Evolutionary conservation across 2,113 vertebrate species (phyloP).

Genomic region (Xiphophorus maculatus): DNA sequence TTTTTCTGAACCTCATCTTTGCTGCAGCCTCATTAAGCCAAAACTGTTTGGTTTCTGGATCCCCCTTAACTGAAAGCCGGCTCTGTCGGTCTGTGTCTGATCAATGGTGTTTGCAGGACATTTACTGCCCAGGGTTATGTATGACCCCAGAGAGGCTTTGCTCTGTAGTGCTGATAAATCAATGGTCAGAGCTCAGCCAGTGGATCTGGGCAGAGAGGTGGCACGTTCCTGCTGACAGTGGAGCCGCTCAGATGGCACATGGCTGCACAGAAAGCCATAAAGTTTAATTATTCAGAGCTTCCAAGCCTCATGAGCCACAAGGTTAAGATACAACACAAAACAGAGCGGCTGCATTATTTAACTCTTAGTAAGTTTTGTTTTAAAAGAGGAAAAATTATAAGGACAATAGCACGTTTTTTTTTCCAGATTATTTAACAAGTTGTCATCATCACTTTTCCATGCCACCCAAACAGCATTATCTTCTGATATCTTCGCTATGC

Average conservation of each 20-base stretch:
- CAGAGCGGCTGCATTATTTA: conserved; percentile 5
- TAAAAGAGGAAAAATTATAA: conserved; percentile 5
- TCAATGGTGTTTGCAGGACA: conserved; percentile 74
- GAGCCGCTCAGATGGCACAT: conserved; percentile 42
- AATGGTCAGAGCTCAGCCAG: conserved; percentile 55
- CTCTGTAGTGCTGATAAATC: conserved; percentile 57
- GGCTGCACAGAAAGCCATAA: conserved; percentile 35
- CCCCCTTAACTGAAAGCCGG: conserved; percentile 7
- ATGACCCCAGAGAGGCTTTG: conserved; percentile 67
- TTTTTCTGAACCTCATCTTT: too few relatives aligned
- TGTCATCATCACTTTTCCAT: neutral
- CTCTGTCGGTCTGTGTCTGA: conserved; percentile 45
- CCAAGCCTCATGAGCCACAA: conserved; percentile 24
- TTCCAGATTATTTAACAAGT: conserved; percentile 12
- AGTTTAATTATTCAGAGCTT: conserved; percentile 32
- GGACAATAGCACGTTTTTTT: neutral
- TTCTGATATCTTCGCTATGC: too few relatives aligned
- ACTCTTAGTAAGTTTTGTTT: conserved; percentile 4
- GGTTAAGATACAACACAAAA: conserved; percentile 31
- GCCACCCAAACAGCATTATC: neutral
- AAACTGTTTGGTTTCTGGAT: conserved; percentile 5
- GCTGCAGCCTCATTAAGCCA: neutral
- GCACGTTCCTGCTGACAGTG: conserved; percentile 46
- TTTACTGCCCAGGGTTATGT: conserved; percentile 67
- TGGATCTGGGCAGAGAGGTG: conserved; percentile 45